A percentile compares a stretch with the other conserved stretches of the same genome.
phyloP scores from a whole-genome alignment of 2,797 vertebrate species.

The Cynodonichthys magdalenae region DNA sequence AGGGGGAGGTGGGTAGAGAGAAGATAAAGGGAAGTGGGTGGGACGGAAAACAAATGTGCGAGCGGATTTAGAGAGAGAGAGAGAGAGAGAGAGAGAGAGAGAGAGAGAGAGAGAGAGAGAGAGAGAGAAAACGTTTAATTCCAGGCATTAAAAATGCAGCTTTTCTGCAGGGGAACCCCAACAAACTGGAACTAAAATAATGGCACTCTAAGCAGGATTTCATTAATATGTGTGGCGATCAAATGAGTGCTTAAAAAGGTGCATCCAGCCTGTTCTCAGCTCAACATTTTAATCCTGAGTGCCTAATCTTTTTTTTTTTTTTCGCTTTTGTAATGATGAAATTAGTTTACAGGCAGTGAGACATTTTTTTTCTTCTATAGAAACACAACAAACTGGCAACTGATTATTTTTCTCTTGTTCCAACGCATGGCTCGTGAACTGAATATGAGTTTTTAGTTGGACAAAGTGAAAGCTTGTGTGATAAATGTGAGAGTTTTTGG shows the following conservation, averaged over 20 bases:
- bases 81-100: conserved; percentile 15
- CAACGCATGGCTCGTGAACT: conserved; percentile 64
- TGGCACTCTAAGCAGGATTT: conserved; percentile 55
- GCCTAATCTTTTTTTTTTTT: conserved; percentile 70
- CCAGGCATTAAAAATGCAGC: conserved; percentile 57
- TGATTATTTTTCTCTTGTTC: conserved; percentile 62
- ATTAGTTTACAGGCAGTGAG: conserved; percentile 65
- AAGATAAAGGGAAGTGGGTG: conserved; percentile 77
- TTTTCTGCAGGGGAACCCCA: conserved; percentile 53
- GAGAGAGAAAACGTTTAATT: conserved; percentile 55
- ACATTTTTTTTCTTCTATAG: conserved; percentile 62
- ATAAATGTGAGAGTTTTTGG: conserved; percentile 41
- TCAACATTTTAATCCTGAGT: conserved; percentile 64
- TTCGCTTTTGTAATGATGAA: conserved; percentile 78
- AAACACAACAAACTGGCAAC: conserved; percentile 73
- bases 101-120: conserved; percentile 43
- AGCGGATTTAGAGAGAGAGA: conserved; percentile 69
- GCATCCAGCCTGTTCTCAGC: conserved; percentile 45
- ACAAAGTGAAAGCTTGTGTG: conserved; percentile 49
- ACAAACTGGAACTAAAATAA: conserved; percentile 65
- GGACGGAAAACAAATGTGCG: conserved; percentile 78
- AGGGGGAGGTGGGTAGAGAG: conserved; percentile 59
- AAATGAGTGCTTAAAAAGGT: conserved; percentile 55
- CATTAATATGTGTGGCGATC: conserved; percentile 50
- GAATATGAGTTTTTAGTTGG: conserved; percentile 65